These are phyloP conservation scores for Plebejus anna DNA, from an alignment of 2,888 invertebrate species.

Conservation along the genomic window DNA sequence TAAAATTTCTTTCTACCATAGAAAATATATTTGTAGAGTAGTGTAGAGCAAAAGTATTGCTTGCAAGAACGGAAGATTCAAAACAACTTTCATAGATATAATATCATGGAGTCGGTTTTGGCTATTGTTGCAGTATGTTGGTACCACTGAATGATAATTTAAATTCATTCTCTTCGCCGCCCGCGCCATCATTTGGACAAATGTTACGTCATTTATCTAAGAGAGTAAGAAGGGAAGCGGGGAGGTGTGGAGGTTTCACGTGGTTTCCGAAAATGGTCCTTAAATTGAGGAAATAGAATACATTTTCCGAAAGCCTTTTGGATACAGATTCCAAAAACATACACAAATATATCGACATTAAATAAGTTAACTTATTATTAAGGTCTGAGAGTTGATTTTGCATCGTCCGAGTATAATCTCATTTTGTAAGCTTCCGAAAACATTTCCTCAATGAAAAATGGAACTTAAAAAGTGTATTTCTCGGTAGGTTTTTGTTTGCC, in stretches of 20 bases:
- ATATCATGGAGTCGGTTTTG: slow-evolving; percentile 53
- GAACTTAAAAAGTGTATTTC: slow-evolving; percentile 55
- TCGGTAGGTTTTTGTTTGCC: slow-evolving; percentile 62
- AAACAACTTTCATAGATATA: slow-evolving; percentile 19
- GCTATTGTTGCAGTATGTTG: slow-evolving; percentile 69
- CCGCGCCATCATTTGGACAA: slow-evolving; percentile 82
- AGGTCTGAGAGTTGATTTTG: slow-evolving; percentile 53
- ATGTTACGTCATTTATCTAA: slow-evolving; percentile 79
- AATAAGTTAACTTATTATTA: slow-evolving; percentile 52
- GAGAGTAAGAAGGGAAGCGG: slow-evolving; percentile 59
- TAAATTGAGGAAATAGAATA: slow-evolving; percentile 43
- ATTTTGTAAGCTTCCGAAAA: slow-evolving; percentile 72
- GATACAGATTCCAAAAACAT: slow-evolving; percentile 69
- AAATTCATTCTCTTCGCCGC: slow-evolving; percentile 81
- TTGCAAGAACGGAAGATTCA: neutral
- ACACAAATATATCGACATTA: slow-evolving; percentile 51
- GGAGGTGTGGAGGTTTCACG: slow-evolving; percentile 46
- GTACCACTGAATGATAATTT: slow-evolving; percentile 81
- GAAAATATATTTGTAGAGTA: neutral
- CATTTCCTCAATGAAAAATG: slow-evolving; percentile 64
- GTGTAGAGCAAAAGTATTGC: neutral
- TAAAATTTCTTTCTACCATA: neutral
- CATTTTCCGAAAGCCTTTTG: slow-evolving; percentile 47
- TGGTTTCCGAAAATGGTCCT: slow-evolving; percentile 48
- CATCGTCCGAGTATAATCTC: slow-evolving; percentile 52